A percentile compares a stretch with the other conserved stretches of the same genome.
Conservation (phyloP, 64 coral and sea anemone genomes). For the Porites lutea region DNA sequence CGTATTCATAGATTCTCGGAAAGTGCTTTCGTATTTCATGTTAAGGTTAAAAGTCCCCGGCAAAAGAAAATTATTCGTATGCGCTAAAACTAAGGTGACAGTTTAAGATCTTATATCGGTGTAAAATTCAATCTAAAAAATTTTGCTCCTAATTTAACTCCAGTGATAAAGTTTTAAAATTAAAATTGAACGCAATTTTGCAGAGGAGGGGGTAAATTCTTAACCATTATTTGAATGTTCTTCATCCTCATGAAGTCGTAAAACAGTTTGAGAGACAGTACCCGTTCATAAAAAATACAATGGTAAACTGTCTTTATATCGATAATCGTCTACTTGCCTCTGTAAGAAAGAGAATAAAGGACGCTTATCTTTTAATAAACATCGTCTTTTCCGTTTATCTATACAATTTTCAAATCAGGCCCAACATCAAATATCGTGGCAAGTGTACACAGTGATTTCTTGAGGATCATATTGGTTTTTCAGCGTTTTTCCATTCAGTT, state of each 20-base stretch:
- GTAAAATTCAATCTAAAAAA: constrained; percentile 43
- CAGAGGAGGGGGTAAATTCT: constrained; percentile 5
- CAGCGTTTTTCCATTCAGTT: constrained; percentile 33
- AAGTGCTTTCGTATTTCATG: not conserved
- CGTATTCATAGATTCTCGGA: not conserved
- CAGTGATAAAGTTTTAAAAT: constrained; percentile 21
- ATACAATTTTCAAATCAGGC: constrained; percentile 31
- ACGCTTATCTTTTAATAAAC: constrained; percentile 54
- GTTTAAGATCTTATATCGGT: constrained; percentile 13
- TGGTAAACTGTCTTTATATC: not conserved
- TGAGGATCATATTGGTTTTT: constrained; percentile 27
- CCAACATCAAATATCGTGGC: constrained; percentile 38
- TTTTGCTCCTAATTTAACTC: constrained; percentile 42
- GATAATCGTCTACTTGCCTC: not conserved
- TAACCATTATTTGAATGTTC: not conserved
- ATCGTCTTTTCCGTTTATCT: constrained; percentile 44
- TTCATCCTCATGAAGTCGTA: not conserved
- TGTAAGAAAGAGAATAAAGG: constrained; percentile 35
- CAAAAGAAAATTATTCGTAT: not conserved
- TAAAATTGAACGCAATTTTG: constrained; percentile 38
- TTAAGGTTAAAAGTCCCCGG: not conserved
- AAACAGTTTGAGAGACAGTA: not conserved
- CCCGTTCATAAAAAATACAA: not conserved
- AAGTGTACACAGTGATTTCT: constrained; percentile 26
- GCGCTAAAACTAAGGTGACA: not conserved